Evolutionary conservation across 2,113 vertebrate species (phyloP).

Genomic region (Mus pahari): DNA sequence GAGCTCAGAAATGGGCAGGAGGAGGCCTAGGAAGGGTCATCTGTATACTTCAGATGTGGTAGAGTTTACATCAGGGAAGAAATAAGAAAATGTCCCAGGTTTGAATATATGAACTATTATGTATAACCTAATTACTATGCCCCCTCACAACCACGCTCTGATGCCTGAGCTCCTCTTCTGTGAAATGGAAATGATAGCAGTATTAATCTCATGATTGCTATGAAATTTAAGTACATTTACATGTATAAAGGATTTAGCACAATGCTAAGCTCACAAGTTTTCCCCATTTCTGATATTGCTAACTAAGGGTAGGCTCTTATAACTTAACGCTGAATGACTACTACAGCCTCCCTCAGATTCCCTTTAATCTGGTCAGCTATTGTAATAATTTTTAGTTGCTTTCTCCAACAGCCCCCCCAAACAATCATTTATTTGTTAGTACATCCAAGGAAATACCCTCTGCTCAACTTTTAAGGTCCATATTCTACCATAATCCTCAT

Average conservation of each 20-base stretch:
- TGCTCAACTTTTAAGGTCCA: not conserved
- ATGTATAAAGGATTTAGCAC: not conserved
- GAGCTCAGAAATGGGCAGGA: not conserved
- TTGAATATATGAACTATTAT: not conserved
- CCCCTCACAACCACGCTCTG: not conserved
- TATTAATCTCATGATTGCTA: not conserved
- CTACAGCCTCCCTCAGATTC: not conserved
- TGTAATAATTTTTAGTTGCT: not conserved
- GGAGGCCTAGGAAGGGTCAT: not conserved
- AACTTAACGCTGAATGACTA: not conserved
- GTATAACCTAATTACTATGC: not conserved
- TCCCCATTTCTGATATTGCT: not conserved
- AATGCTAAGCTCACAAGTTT: not conserved
- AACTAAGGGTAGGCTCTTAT: not conserved
- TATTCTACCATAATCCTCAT: not conserved
- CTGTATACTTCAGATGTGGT: not conserved
- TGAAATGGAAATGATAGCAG: not conserved
- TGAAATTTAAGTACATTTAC: not conserved
- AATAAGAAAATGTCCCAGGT: not conserved
- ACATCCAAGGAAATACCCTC: not conserved
- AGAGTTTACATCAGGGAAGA: constrained; percentile 2
- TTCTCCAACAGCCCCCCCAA: not conserved
- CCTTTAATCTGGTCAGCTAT: not conserved
- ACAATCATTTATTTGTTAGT: not conserved
- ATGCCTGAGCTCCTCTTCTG: not conserved